Evolutionary conservation across 2,113 vertebrate genomes (phyloP).

Genomic region (Anser cygnoides): DNA sequence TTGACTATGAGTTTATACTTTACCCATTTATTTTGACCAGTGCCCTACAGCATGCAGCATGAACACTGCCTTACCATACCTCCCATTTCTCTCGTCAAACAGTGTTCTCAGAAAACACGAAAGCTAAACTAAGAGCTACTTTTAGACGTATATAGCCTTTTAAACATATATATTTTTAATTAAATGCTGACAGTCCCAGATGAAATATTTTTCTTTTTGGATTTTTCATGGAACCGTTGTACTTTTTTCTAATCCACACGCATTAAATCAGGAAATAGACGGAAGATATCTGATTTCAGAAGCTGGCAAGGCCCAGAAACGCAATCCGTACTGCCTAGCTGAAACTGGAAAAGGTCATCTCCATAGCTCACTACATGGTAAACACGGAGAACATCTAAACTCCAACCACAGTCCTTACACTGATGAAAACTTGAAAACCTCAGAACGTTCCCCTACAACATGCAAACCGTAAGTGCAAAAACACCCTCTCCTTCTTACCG

Average conservation of each 20-base stretch:
- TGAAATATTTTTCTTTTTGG: background rate
- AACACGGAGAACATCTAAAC: conserved; percentile 49
- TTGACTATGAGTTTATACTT: background rate
- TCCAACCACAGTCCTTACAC: conserved; percentile 33
- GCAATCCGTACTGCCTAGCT: conserved; percentile 38
- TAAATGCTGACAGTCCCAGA: background rate
- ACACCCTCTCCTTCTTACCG: background rate
- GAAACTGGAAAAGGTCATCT: conserved; percentile 64
- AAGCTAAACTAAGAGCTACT: background rate
- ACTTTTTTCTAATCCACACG: background rate
- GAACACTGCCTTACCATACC: background rate
- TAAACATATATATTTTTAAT: background rate
- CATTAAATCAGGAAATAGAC: conserved; percentile 25
- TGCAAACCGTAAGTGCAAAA: conserved; percentile 23
- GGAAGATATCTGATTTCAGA: conserved; percentile 52
- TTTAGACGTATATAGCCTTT: background rate
- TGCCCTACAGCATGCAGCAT: accelerated
- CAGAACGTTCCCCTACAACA: conserved; percentile 55
- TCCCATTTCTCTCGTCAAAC: background rate
- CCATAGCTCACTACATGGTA: conserved; percentile 51
- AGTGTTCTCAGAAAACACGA: background rate
- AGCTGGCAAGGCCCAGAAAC: conserved; percentile 48
- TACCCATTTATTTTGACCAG: background rate
- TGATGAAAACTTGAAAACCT: conserved; percentile 58
- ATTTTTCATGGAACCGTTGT: background rate